Base-by-base conservation (phyloP, 2,888 invertebrate genomes). In the Heliconius sara region DNA sequence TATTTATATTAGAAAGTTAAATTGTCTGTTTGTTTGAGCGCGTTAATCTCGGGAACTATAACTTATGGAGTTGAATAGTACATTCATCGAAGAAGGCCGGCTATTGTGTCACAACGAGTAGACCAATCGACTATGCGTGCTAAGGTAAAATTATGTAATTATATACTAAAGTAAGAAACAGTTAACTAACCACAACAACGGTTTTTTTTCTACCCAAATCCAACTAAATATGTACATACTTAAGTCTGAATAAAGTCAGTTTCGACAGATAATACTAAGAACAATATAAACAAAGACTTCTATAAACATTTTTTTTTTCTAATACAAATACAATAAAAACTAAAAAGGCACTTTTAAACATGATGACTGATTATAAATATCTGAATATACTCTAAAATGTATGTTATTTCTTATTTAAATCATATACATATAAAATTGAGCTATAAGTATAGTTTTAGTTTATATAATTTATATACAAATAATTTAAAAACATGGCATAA, bases 261-360 rank as follows among this genome's bases (percentile, higher is more conserved):
- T 63, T 25, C 63, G 25, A 27, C 6, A 63, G 63, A 63, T 13
- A 39, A 39, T 63, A 63, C 5, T 25, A 63, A 16, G 2, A 27
- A 25, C 12, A 13, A 27, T 13, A 63, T 27, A 65, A 65, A 65
- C 25, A 65, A 27, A 27, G 19, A 7, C 27, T 27, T 30, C 65
- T 27, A 30, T 68, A 30, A 25, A 68, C 12, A 34, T 30, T 30
- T 43, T 68, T 13, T 43, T 39, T 39, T 25, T 68, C 12, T 43
- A 25, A n/a, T 43, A 25, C 5, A 68, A 68, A 10, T 43, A 68
- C 6, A 10, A 68, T 68, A 68, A 67, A n/a, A 67, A 67, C 22
- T 67, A 67, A 67, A 68, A 68, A 68, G 68, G 68, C 68, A 68
- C 68, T 68, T 68, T 43, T 39, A 68, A 10, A 68, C 13, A 43